These are phyloP conservation scores for Tenebrosternarchus preto DNA, from an alignment of 2,113 vertebrate genomes.

Conservation along the genomic window DNA sequence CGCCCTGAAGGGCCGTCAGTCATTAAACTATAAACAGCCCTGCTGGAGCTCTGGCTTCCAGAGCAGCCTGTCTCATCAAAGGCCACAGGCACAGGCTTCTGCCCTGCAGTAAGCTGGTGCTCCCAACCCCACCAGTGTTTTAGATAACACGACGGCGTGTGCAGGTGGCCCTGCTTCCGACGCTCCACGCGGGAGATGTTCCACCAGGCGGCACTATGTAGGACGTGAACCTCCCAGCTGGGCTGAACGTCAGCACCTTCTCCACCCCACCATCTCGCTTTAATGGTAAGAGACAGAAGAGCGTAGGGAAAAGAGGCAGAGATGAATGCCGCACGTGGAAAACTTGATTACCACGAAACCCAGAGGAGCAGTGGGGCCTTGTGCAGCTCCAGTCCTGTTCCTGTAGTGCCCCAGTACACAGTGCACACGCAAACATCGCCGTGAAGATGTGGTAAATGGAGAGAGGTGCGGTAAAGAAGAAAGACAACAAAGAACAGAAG, in stretches of 20 bases:
- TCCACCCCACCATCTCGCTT: not conserved
- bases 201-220: too few species aligned
- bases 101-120: not conserved
- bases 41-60: constrained; percentile 6
- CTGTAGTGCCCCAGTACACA: not conserved
- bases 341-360: constrained; percentile 41
- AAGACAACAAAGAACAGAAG: not conserved
- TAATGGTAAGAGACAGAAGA: not conserved
- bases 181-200: not conserved
- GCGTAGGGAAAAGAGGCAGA: constrained; percentile 45
- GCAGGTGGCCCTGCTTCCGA: not conserved
- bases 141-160: not conserved
- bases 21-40: constrained; percentile 43
- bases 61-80: constrained; percentile 31
- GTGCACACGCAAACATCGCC: not conserved
- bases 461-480: not conserved
- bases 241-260: not conserved
- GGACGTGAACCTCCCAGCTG: not conserved
- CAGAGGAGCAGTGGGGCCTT: constrained; percentile 20
- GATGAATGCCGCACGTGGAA: constrained; percentile 32
- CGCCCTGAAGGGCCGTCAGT: constrained; percentile 22
- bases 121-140: not conserved
- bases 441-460: not conserved
- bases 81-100: not conserved
- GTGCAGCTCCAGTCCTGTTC: not conserved